Base-by-base conservation (phyloP, 2,797 vertebrate genomes). In the Galago senegalensis region DNA sequence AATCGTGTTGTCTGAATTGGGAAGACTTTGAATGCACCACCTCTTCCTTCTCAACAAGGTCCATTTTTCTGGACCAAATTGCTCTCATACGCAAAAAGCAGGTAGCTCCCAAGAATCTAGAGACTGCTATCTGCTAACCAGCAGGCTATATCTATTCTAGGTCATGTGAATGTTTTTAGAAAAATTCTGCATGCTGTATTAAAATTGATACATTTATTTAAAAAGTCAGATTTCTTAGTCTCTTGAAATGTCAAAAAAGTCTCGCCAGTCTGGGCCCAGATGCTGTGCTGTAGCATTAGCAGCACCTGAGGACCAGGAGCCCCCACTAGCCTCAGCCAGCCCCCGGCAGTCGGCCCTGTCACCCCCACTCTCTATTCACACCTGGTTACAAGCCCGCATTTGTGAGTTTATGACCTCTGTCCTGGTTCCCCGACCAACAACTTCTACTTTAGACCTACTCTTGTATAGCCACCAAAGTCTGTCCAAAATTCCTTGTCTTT, bases 281-380 rank as follows among this genome's bases (percentile, higher is more conserved):
- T 49, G 53, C 9, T 70, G 16, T 34, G 80, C 29, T 34, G 2
- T 23, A 43, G 11, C 27, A 7, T 0, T 0, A 6, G 40, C 17
- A 29, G 12, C 12, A 60, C 16, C 0, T 1, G 69, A 73, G 58
- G 25, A 13, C 20, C 17, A 63, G 23, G 14, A 1, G 1, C 0
- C 16, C 23, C 13, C 8, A 1, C 18, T 12, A 10, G 10, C 31
- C 70, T 11, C 3, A 17, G 3, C 0, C 12, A 3, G 10, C 23
- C 18, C 58, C 27, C 14, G 0, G 17, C 0, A 0, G 5, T 16
- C 5, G 58, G 7, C 25, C 25, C 4, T 7, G 31, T 17, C 8
- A 18, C 43, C 25, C 65, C 13, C 2, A 40, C 46, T 63, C 34
- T 79, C 53, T 43, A 0, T 40, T 56, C 27, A 14, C 14, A 58